A percentile compares a stretch with the other conserved stretches of the same genome.
Evolutionary conservation across 2,797 vertebrate genomes (phyloP).

Genomic region (Pempheris klunzingeri): DNA sequence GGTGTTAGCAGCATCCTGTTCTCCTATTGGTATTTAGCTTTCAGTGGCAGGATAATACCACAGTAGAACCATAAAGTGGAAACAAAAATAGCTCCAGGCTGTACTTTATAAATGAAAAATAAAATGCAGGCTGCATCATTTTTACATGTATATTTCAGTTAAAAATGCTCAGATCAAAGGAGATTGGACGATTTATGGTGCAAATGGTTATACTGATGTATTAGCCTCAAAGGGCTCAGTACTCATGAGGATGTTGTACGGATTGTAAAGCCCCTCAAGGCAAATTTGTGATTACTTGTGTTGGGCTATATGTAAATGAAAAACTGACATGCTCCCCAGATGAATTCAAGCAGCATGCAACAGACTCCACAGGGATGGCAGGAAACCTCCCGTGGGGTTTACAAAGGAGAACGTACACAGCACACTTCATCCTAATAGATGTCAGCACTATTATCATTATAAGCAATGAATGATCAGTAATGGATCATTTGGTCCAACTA

Average conservation of each 20-base stretch:
- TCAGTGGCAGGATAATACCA: slow-evolving; percentile 41
- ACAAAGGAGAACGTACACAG: not conserved
- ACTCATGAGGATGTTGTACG: slow-evolving; percentile 14
- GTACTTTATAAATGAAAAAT: slow-evolving; percentile 36
- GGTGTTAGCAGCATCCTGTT: slow-evolving; percentile 36
- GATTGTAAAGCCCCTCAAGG: not conserved
- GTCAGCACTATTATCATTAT: slow-evolving; percentile 29
- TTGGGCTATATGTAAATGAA: slow-evolving; percentile 5
- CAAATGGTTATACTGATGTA: slow-evolving; percentile 30
- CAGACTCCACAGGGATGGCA: slow-evolving; percentile 37
- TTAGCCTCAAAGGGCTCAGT: slow-evolving; percentile 21
- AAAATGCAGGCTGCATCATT: slow-evolving; percentile 37
- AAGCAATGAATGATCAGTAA: not conserved
- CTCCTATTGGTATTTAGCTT: slow-evolving; percentile 43
- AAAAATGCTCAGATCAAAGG: slow-evolving; percentile 47
- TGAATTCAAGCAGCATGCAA: slow-evolving; percentile 16
- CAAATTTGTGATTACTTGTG: slow-evolving; percentile 14
- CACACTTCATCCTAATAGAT: slow-evolving; percentile 24
- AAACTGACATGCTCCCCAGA: slow-evolving; percentile 11
- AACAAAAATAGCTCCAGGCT: slow-evolving; percentile 59
- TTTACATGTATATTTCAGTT: slow-evolving; percentile 47
- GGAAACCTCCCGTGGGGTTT: slow-evolving; percentile 29
- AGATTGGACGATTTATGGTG: slow-evolving; percentile 38
- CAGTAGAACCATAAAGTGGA: slow-evolving; percentile 27
- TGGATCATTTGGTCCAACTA: not conserved